Evolutionary conservation across 2,797 vertebrate genomes (phyloP).

Genomic region (Aeoliscus strigatus): DNA sequence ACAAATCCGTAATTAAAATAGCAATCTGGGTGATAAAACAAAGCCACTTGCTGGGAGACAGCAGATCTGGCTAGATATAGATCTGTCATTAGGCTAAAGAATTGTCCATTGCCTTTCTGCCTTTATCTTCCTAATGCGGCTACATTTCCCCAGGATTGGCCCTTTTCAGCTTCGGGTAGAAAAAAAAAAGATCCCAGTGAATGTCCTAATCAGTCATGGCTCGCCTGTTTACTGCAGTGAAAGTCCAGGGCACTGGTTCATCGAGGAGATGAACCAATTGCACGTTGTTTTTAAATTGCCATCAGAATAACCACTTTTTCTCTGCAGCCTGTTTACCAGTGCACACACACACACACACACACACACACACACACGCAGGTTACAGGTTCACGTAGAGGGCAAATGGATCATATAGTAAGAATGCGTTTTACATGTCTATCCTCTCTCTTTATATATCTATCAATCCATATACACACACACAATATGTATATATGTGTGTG

Average conservation of each 20-base stretch:
- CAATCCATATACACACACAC: too few relatives aligned
- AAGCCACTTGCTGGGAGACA: constrained; percentile 66
- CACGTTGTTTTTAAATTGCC: constrained; percentile 30
- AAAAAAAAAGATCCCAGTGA: constrained; percentile 37
- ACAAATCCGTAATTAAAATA: constrained; percentile 76
- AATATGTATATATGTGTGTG: background rate
- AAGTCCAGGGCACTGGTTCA: constrained; percentile 33
- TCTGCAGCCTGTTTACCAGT: constrained; percentile 11
- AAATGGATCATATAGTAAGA: constrained; percentile 14
- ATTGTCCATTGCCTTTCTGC: constrained; percentile 63
- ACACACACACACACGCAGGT: background rate
- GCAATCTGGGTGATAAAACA: constrained; percentile 68
- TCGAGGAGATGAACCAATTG: constrained; percentile 11
- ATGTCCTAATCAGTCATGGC: constrained; percentile 41
- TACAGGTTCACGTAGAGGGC: constrained; percentile 32
- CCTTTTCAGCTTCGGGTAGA: constrained; percentile 23
- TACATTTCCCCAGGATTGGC: constrained; percentile 51
- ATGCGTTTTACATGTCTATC: too few relatives aligned
- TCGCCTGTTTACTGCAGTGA: constrained; percentile 32
- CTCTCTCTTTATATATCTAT: too few relatives aligned
- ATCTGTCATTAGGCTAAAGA: constrained; percentile 74
- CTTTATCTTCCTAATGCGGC: constrained; percentile 69
- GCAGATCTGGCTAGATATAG: constrained; percentile 59
- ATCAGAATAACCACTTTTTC: constrained; percentile 6
- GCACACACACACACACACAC: too few relatives aligned